These are phyloP conservation scores for Bambusicola thoracicus DNA, from an alignment of 2,113 vertebrate species.

Conservation along the genomic window DNA sequence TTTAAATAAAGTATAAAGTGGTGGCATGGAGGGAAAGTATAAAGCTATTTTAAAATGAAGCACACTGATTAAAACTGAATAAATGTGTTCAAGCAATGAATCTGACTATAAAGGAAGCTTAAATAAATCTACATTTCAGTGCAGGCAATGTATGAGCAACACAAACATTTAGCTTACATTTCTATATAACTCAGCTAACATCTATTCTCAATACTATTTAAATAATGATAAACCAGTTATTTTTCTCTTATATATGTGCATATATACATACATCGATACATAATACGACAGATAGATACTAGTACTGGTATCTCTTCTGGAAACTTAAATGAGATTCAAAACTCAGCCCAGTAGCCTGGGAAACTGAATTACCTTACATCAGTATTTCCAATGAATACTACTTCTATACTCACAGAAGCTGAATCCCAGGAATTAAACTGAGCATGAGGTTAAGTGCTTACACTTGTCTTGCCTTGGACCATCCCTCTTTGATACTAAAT, in stretches of 20 bases:
- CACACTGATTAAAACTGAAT: conserved; percentile 58
- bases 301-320: not conserved
- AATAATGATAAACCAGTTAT: not conserved
- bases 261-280: too few relatives aligned
- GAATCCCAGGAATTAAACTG: conserved; percentile 1
- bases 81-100: conserved; percentile 42
- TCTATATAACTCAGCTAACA: not conserved
- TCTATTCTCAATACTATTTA: not conserved
- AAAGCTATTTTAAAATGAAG: conserved; percentile 37
- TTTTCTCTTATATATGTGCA: not conserved
- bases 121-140: conserved; percentile 18
- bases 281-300: not conserved
- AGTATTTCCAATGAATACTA: not conserved
- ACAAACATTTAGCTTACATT: not conserved
- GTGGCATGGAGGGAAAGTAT: not conserved
- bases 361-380: not conserved
- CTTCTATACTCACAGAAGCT: not conserved
- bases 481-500: not conserved
- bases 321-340: not conserved
- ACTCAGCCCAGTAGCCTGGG: not conserved
- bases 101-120: not conserved
- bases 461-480: not conserved
- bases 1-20: conserved; percentile 48
- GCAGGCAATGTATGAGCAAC: not conserved
- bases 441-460: not conserved